Evolutionary conservation across 2,113 vertebrate species (phyloP), one percentile per base, ranked within the genome.

Genomic region (Zapus hudsonius): DNA sequence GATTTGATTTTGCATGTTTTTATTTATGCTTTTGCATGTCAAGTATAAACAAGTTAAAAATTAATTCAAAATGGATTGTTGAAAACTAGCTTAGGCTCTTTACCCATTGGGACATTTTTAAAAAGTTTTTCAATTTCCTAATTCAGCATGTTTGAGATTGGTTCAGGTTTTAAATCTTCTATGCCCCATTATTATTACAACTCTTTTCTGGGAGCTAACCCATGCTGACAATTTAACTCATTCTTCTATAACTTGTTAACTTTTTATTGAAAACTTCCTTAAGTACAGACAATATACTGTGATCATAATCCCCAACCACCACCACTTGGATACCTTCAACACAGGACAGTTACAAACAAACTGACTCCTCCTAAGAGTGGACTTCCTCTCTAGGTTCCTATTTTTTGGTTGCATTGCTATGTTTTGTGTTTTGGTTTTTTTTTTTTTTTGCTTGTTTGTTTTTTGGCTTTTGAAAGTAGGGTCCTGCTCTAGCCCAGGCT

Each of bases 11-110:
- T 92, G 31, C 38, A 27, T 52, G 16, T 80, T 87, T 94, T 83
- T 85, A 86, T 84, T 89, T 90, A 92, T 89, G 27, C 36, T 82
- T 73, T 59, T 7, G 52, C 42, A 17, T 90, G 94, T 90, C 90
- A 83, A 72, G 7, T 47, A 81, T 15, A 91, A 84, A 89, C 15
- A 94, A 93, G 75, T 93, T 76, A 13, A 90, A 83, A 89, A 78
- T n/a, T 84, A 82, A 94, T 76, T 90, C n/a, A 90, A 95, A 90
- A 80, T 76, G 52, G 33, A 85, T 11, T 92, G 29, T 83, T 94
- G n/a, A 95, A 82, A 88, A 86, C 15, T 92, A 63, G 59, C 25
- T 93, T 36, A 87, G 52, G 36, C 36, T 88, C 66, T 79, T 70
- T 16, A 85, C 9, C 42, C 40, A 87, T 1, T 61, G 69, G 95